These are phyloP conservation scores for Cyphomyrus plagiostoma DNA, from an alignment of 2,113 vertebrate genomes.

Conservation along the genomic window DNA sequence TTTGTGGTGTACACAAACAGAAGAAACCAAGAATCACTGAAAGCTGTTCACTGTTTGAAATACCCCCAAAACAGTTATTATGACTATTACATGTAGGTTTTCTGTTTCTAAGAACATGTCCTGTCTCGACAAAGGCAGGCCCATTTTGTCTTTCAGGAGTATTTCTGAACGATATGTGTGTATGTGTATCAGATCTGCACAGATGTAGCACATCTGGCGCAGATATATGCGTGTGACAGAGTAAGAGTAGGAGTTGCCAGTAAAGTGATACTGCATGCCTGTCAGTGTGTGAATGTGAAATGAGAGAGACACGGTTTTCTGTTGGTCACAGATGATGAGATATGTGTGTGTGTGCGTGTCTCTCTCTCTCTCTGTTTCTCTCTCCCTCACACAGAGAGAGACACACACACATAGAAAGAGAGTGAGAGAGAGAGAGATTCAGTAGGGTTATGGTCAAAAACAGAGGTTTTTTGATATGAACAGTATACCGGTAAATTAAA, in stretches of 20 bases:
- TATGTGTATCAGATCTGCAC: not conserved
- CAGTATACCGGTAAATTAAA: not conserved
- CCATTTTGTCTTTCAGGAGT: not conserved
- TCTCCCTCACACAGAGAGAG: not conserved
- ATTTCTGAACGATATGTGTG: not conserved
- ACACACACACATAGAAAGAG: no score
- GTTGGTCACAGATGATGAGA: slow-evolving; percentile 3
- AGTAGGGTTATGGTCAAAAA: not conserved
- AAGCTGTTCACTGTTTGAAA: not conserved
- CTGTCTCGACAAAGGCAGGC: not conserved
- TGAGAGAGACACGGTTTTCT: not conserved
- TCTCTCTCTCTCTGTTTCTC: no score
- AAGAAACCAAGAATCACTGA: not conserved
- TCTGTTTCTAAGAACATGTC: not conserved
- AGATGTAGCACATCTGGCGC: not conserved
- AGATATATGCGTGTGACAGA: not conserved
- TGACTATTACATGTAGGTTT: not conserved
- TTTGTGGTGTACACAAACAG: not conserved
- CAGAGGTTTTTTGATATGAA: not conserved
- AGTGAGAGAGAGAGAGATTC: not conserved
- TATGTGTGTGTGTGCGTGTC: not conserved
- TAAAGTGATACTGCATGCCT: not conserved
- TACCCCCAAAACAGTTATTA: not conserved
- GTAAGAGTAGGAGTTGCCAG: not conserved
- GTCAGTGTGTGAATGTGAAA: slow-evolving; percentile 19